Conservation (phyloP, 2,888 invertebrate species). For the Drosophila fungiperda region DNA sequence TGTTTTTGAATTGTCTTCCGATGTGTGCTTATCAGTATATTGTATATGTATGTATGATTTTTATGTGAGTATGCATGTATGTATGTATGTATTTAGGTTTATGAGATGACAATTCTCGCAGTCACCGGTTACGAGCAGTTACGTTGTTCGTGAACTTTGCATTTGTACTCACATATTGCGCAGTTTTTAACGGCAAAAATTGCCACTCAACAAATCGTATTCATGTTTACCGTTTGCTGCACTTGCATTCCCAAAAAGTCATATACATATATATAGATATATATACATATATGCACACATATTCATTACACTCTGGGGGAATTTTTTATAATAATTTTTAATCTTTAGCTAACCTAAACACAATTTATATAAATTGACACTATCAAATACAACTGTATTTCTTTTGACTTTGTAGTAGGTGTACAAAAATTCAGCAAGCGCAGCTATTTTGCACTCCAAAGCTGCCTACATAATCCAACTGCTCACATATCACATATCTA, state of each 20-base stretch:
- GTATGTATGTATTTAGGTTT: not conserved
- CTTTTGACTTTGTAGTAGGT: not conserved
- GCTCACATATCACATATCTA: not conserved
- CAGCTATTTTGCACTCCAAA: not conserved
- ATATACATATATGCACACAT: not conserved
- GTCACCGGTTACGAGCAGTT: slow-evolving; percentile 15
- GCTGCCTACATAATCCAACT: not conserved
- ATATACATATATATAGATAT: slow-evolving; percentile 4
- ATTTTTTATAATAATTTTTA: not conserved
- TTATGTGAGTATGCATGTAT: not conserved
- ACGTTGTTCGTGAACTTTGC: slow-evolving; percentile 38
- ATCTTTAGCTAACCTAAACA: not conserved
- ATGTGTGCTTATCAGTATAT: slow-evolving; percentile 30
- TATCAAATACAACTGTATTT: not conserved
- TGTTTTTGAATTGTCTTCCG: not conserved
- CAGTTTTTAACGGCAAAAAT: slow-evolving; percentile 35
- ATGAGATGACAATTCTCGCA: slow-evolving; percentile 3
- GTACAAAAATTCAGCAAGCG: not conserved
- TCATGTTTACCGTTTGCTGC: slow-evolving; percentile 5
- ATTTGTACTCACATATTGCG: slow-evolving; percentile 39
- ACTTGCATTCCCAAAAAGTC: slow-evolving; percentile 28
- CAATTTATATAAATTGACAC: not conserved
- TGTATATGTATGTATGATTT: not conserved
- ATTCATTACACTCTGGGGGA: too few species aligned
- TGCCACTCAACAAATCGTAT: slow-evolving; percentile 17